Percentiles rank a stretch among this genome's conserved stretches.
Conservation (phyloP, 2,888 invertebrate genomes). For the Spilarctia lutea region DNA sequence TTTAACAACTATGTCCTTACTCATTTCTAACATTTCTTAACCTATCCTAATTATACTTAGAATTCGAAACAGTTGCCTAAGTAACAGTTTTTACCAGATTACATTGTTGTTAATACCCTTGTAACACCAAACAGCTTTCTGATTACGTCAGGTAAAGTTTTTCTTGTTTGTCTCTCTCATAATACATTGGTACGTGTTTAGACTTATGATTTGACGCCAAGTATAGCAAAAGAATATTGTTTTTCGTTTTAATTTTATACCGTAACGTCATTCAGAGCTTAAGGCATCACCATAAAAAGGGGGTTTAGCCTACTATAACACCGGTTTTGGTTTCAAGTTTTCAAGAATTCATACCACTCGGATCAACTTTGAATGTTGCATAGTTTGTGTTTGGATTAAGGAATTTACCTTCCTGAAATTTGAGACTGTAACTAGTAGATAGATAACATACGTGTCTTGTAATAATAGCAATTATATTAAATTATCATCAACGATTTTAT, state of each 20-base stretch:
- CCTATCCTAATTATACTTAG: neutral
- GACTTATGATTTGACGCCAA: constrained; percentile 24
- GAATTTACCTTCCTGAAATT: neutral
- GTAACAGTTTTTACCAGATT: constrained; percentile 13
- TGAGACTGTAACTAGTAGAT: neutral
- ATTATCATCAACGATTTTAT: too few species aligned
- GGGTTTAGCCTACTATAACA: too few species aligned
- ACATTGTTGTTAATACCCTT: constrained; percentile 16
- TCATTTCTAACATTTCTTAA: neutral
- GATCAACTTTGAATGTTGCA: neutral
- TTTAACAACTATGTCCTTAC: neutral
- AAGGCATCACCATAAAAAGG: too few species aligned
- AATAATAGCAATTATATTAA: neutral
- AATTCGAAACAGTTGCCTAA: neutral
- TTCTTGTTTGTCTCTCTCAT: constrained; percentile 30
- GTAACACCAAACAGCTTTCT: constrained; percentile 22
- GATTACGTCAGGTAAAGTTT: constrained; percentile 29
- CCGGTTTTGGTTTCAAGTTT: too few species aligned
- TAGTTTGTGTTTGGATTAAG: neutral
- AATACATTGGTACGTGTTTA: constrained; percentile 27
- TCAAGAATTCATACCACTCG: neutral
- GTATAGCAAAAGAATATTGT: neutral
- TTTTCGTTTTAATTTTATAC: neutral
- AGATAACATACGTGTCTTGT: neutral
- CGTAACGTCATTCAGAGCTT: neutral